These are phyloP conservation scores for Camponotus fellah DNA, from an alignment of 2,888 invertebrate genomes.

Conservation along the genomic window DNA sequence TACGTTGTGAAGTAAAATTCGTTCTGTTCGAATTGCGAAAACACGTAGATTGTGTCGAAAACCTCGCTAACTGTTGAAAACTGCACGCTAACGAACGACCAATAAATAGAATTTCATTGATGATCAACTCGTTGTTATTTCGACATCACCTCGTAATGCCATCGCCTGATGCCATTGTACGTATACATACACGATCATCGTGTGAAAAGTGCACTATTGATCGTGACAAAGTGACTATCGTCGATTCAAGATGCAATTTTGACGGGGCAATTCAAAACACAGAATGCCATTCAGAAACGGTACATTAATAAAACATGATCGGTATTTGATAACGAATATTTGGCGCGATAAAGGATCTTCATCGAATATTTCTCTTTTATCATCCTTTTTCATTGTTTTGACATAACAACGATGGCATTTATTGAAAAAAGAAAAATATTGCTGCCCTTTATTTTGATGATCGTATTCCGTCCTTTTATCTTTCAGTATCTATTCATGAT, in stretches of 20 bases:
- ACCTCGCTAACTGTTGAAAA: neutral
- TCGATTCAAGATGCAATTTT: constrained; percentile 21
- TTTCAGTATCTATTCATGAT: neutral
- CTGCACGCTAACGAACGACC: constrained; percentile 3
- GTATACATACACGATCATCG: neutral
- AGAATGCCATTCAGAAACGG: neutral
- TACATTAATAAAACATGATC: constrained; percentile 3
- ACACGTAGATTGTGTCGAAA: constrained; percentile 14
- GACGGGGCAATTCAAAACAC: neutral
- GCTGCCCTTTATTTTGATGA: neutral
- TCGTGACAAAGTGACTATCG: constrained; percentile 11
- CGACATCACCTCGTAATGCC: constrained; percentile 9
- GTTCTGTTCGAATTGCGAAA: neutral
- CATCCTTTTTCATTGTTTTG: neutral
- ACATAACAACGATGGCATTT: neutral
- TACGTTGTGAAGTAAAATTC: neutral
- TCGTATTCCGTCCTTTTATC: neutral
- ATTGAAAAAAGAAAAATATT: neutral
- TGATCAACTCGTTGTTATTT: constrained; percentile 40
- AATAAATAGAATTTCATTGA: constrained; percentile 8
- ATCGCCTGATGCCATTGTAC: constrained; percentile 40
- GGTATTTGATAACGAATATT: neutral
- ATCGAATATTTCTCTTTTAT: neutral
- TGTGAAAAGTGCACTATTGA: constrained; percentile 24
- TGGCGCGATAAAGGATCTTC: neutral